Percentiles rank a stretch among this genome's conserved stretches.
phyloP scores from a whole-genome alignment of 2,888 invertebrate genomes.

The Cabera pusaria region DNA sequence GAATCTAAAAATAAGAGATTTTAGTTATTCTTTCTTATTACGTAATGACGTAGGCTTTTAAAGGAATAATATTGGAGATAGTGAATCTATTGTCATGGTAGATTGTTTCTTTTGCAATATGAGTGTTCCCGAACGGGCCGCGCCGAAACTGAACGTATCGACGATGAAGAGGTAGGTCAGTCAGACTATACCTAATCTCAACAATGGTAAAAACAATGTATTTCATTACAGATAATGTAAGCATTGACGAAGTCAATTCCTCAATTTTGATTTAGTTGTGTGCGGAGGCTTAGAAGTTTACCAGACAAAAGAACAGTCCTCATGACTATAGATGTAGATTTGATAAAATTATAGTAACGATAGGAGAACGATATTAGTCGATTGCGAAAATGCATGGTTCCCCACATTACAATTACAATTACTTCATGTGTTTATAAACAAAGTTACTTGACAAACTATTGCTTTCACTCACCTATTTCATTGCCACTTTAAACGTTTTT shows the following conservation, averaged over 20 bases:
- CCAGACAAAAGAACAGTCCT: constrained; percentile 74
- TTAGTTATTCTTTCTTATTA: too few relatives aligned
- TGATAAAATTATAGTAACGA: constrained; percentile 52
- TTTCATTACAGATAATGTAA: constrained; percentile 24
- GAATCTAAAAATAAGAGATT: too few relatives aligned
- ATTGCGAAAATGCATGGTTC: constrained; percentile 72
- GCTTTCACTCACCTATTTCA: constrained; percentile 53
- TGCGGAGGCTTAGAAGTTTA: constrained; percentile 69
- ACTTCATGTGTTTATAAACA: constrained; percentile 84
- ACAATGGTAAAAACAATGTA: constrained; percentile 39
- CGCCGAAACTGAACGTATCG: constrained; percentile 72
- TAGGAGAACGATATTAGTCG: constrained; percentile 56
- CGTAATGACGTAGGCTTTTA: constrained; percentile 11
- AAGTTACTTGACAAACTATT: constrained; percentile 79
- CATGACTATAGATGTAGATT: constrained; percentile 79
- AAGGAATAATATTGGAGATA: constrained; percentile 78
- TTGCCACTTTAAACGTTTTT: constrained; percentile 39
- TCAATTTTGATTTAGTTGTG: constrained; percentile 70
- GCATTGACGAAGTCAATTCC: constrained; percentile 47
- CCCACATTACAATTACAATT: constrained; percentile 77
- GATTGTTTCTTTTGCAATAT: constrained; percentile 81
- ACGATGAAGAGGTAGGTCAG: constrained; percentile 79
- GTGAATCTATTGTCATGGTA: constrained; percentile 81
- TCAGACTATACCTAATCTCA: constrained; percentile 51
- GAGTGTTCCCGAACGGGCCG: constrained; percentile 71